A percentile compares a stretch with the other conserved stretches of the same genome.
Conservation (phyloP, 1,140 invertebrate species). For the Drosophila virilis region DNA sequence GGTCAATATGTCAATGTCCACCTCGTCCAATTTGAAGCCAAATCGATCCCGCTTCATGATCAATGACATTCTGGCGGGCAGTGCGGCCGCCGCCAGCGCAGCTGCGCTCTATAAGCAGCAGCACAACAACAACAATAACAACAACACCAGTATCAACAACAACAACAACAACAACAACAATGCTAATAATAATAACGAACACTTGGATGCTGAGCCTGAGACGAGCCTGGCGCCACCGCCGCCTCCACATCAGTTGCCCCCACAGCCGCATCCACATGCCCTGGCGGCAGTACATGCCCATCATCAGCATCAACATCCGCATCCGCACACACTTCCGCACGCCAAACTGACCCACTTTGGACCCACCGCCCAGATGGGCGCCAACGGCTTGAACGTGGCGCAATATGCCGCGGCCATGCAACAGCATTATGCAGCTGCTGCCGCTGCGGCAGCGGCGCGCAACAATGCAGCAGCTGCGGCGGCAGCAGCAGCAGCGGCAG, state of each 20-base stretch:
- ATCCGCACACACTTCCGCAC: constrained; percentile 54
- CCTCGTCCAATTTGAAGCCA: constrained; percentile 86
- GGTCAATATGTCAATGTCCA: constrained; percentile 56
- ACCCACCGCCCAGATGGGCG: constrained; percentile 54
- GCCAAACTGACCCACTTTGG: constrained; percentile 44
- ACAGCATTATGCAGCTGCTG: constrained; percentile 77
- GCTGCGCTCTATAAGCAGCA: constrained; percentile 74
- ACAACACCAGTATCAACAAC: constrained; percentile 36
- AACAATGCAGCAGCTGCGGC: constrained; percentile 67
- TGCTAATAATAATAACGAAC: constrained; percentile 46
- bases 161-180: constrained; percentile 46
- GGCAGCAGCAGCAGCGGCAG: constrained; percentile 52
- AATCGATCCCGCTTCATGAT: constrained; percentile 92
- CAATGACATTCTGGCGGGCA: constrained; percentile 90
- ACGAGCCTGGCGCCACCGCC: constrained; percentile 30
- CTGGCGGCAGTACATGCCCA: constrained; percentile 19
- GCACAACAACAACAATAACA: constrained; percentile 67
- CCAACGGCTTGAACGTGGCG: constrained; percentile 75
- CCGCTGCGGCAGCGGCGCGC: constrained; percentile 68
- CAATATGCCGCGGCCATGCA: constrained; percentile 82
- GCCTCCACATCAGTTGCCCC: constrained; percentile 30
- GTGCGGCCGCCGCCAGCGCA: constrained; percentile 79
- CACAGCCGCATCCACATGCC: constrained; percentile 31
- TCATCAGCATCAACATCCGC: constrained; percentile 47
- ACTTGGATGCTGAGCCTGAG: constrained; percentile 37